phyloP scores from a whole-genome alignment of 2,888 invertebrate genomes.

The Tetranychus truncatus region DNA sequence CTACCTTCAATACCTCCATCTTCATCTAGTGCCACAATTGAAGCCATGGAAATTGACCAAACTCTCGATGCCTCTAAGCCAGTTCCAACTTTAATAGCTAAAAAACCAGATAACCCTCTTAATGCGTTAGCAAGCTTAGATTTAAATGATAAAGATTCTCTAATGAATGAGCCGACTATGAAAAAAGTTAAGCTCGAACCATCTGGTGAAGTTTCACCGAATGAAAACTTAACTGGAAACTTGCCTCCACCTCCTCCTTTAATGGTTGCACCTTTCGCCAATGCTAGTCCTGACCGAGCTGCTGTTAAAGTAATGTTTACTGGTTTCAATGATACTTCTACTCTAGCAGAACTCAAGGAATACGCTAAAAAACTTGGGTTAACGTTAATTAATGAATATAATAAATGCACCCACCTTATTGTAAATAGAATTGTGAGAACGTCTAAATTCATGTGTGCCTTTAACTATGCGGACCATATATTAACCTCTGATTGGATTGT shows the following conservation, averaged over 20 bases:
- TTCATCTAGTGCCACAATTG: not conserved
- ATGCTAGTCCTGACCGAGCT: slow-evolving; percentile 3
- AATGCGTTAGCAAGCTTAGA: not conserved
- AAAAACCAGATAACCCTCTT: not conserved
- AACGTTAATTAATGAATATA: slow-evolving; percentile 49
- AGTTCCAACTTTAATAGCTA: not conserved
- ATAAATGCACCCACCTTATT: slow-evolving; percentile 72
- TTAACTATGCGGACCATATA: slow-evolving; percentile 60
- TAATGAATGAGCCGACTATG: not conserved
- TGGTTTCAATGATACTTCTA: slow-evolving; percentile 1
- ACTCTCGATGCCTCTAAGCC: not conserved
- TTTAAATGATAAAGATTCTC: not conserved
- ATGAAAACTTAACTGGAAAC: not conserved
- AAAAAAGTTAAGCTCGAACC: slow-evolving; percentile 3
- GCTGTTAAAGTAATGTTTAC: slow-evolving; percentile 15
- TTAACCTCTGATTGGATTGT: slow-evolving; percentile 65
- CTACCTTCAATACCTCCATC: not conserved
- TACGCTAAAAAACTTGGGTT: not conserved
- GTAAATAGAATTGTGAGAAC: slow-evolving; percentile 54
- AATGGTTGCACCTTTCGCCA: not conserved
- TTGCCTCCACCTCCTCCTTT: slow-evolving; percentile 12
- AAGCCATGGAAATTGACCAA: not conserved
- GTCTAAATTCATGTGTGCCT: slow-evolving; percentile 63
- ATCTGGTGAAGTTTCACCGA: not conserved
- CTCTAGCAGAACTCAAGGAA: not conserved